A percentile compares a stretch with the other conserved stretches of the same genome.
Evolutionary conservation across 2,888 invertebrate genomes (phyloP).

Genomic region (Phyllotreta cruciferae): DNA sequence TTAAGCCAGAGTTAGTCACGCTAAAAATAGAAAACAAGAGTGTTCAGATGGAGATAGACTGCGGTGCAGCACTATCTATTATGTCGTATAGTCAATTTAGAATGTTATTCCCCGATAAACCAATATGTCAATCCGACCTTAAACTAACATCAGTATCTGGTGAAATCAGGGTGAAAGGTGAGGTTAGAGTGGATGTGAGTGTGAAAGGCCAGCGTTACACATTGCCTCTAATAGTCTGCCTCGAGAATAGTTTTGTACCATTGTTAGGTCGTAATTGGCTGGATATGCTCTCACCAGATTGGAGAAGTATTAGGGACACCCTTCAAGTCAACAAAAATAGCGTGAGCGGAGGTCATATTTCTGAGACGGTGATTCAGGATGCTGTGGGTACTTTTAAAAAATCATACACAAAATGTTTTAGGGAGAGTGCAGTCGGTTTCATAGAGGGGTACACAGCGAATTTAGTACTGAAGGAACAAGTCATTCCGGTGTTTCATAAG

Average conservation of each 20-base stretch:
- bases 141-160: slow-evolving; percentile 1
- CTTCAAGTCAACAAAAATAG: not conserved
- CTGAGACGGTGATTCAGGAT: not conserved
- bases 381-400: not conserved
- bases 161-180: not conserved
- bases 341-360: not conserved
- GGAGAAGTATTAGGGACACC: not conserved
- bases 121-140: not conserved
- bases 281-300: not conserved
- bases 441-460: slow-evolving; percentile 10
- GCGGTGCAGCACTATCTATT: too few species aligned
- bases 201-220: not conserved
- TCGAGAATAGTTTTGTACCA: not conserved
- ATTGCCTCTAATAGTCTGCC: not conserved
- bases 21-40: too few species aligned
- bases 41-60: too few species aligned
- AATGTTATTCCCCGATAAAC: too few species aligned
- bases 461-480: slow-evolving; percentile 8
- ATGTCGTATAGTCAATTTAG: too few species aligned
- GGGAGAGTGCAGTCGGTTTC: not conserved
- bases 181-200: not conserved
- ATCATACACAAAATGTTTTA: not conserved
- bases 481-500: slow-evolving; percentile 8
- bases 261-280: slow-evolving; percentile 1
- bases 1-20: too few species aligned